Percentiles rank a stretch among this genome's conserved stretches.
phyloP scores from a whole-genome alignment of 1,140 invertebrate genomes.

The Brachionus sp. region DNA sequence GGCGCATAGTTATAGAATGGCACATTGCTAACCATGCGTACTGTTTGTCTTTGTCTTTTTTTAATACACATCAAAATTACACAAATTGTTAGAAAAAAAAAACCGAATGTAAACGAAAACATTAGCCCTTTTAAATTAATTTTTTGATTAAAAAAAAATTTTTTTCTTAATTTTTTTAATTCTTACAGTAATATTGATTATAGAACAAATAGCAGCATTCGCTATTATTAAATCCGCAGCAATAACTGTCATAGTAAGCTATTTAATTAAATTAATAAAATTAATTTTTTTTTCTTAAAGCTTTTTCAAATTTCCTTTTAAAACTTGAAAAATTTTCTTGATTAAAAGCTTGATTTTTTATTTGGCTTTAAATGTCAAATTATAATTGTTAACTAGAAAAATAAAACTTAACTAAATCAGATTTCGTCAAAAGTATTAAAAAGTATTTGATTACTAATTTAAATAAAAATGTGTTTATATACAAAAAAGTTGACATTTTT shows the following conservation, averaged over 20 bases:
- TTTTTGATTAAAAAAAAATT: neutral
- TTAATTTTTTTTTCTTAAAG: neutral
- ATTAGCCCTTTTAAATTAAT: neutral
- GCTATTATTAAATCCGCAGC: neutral
- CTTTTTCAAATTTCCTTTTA: neutral
- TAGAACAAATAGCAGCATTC: neutral
- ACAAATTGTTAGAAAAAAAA: neutral
- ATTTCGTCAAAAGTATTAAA: too few relatives aligned
- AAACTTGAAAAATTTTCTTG: neutral
- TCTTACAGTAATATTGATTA: neutral
- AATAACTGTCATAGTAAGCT: conserved; percentile 14
- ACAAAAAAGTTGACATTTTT: neutral
- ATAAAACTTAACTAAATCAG: too few relatives aligned
- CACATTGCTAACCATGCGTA: neutral
- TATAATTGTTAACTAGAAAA: too few relatives aligned
- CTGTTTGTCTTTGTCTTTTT: neutral
- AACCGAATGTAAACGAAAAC: neutral
- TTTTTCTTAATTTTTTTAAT: neutral
- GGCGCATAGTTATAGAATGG: neutral
- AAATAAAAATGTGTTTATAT: too few relatives aligned
- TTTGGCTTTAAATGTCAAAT: too few relatives aligned
- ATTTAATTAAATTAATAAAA: neutral
- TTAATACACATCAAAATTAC: neutral
- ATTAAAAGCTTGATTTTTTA: too few relatives aligned
- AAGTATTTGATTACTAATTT: too few relatives aligned